Percentiles rank a stretch among this genome's conserved stretches.
phyloP scores from a whole-genome alignment of 2,888 invertebrate genomes.

The Pemphredon lugubris region DNA sequence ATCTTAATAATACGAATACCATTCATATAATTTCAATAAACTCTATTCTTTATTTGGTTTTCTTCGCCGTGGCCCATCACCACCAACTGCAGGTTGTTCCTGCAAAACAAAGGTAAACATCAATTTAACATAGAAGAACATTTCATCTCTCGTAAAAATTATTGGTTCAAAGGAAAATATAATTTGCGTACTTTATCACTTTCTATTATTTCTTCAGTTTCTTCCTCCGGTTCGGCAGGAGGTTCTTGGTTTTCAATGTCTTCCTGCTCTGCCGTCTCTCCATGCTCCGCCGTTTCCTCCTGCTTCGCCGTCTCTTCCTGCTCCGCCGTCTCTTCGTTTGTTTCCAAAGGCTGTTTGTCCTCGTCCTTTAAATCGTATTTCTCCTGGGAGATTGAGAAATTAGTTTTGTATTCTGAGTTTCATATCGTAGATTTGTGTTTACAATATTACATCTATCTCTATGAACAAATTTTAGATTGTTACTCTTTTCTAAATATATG shows the following conservation, averaged over 20 bases:
- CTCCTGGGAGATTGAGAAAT: constrained; percentile 56
- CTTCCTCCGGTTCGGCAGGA: constrained; percentile 69
- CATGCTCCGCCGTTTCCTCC: constrained; percentile 67
- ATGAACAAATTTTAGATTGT: too few relatives aligned
- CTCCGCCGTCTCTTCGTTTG: constrained; percentile 84
- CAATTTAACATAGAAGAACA: not conserved
- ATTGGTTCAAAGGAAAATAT: not conserved
- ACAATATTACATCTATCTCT: too few relatives aligned
- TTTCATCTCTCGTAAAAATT: not conserved
- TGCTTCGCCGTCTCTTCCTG: constrained; percentile 74
- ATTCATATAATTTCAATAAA: constrained; percentile 48
- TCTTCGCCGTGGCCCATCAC: constrained; percentile 79
- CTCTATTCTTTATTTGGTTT: constrained; percentile 77
- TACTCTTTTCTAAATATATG: too few relatives aligned
- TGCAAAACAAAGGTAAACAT: constrained; percentile 41
- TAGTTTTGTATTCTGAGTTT: not conserved
- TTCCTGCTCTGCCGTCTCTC: constrained; percentile 69
- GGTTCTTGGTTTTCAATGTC: constrained; percentile 59
- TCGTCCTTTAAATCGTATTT: constrained; percentile 67
- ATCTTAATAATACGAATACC: constrained; percentile 49
- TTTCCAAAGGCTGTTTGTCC: constrained; percentile 61
- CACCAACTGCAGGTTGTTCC: constrained; percentile 67
- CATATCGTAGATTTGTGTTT: constrained; percentile 32
- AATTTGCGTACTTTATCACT: constrained; percentile 69
- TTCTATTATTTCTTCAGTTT: constrained; percentile 69